phyloP scores from a whole-genome alignment of 2,797 vertebrate genomes.

The Macropodus opercularis region DNA sequence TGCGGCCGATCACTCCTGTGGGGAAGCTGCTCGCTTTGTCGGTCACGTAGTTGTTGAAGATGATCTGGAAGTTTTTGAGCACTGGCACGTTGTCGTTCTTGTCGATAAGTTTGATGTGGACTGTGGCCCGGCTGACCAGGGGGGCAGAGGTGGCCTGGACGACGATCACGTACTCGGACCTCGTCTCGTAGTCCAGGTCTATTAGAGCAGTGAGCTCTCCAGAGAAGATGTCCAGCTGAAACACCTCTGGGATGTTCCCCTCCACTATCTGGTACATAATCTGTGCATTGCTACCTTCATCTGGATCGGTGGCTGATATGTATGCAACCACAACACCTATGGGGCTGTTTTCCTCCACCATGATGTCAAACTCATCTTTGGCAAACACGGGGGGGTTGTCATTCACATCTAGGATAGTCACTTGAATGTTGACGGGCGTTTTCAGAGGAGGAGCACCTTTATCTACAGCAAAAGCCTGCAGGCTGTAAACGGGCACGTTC shows the following conservation, averaged over 20 bases:
- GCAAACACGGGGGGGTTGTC: conserved; percentile 96
- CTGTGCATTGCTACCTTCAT: conserved; percentile 96
- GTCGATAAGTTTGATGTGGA: conserved; percentile 92
- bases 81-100: conserved; percentile 92
- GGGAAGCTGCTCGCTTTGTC: conserved; percentile 93
- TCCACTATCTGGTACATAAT: conserved; percentile 99
- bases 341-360: conserved; percentile 95
- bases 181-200: conserved; percentile 92
- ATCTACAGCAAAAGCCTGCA: conserved; percentile 90
- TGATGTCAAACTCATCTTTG: conserved; percentile 93
- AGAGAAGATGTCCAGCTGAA: conserved; percentile 96
- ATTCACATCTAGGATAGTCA: conserved; percentile 92
- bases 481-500: conserved; percentile 87
- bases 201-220: conserved; percentile 92
- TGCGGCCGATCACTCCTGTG: conserved; percentile 88
- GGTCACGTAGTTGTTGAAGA: conserved; percentile 97
- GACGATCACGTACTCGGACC: conserved; percentile 92
- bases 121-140: conserved; percentile 91
- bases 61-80: conserved; percentile 95
- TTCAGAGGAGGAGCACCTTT: conserved; percentile 90
- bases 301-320: conserved; percentile 92
- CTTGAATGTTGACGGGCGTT: conserved; percentile 87
- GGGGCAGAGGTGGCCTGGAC: conserved; percentile 97
- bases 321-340: conserved; percentile 92
- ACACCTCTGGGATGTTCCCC: conserved; percentile 96